A percentile compares a stretch with the other conserved stretches of the same genome.
Evolutionary conservation across 2,888 invertebrate genomes (phyloP).

Genomic region (Lacanobia oleracea): DNA sequence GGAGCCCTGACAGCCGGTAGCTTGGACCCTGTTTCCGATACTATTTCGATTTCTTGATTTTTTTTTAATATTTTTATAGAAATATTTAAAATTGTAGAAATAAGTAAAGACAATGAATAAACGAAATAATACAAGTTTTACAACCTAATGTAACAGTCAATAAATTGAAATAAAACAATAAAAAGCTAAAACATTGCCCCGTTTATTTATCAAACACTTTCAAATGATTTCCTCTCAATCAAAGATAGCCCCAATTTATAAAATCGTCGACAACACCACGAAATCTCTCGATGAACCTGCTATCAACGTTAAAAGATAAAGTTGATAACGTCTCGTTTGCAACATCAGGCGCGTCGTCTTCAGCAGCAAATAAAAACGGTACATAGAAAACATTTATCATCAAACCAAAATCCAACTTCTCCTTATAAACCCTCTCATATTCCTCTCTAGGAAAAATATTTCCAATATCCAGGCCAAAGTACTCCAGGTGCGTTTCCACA

Average conservation of each 20-base stretch:
- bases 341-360: conserved; percentile 71
- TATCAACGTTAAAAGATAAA: conserved; percentile 65
- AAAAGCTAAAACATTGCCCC: background rate
- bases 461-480: conserved; percentile 71
- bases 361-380: conserved; percentile 71
- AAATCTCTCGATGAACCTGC: conserved; percentile 65
- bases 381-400: conserved; percentile 69
- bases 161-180: background rate
- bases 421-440: conserved; percentile 72
- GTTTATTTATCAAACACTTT: conserved; percentile 6
- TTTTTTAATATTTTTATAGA: no score
- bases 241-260: conserved; percentile 68
- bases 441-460: conserved; percentile 68
- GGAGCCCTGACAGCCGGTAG: no score
- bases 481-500: conserved; percentile 67
- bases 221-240: background rate
- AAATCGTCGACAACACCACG: conserved; percentile 73
- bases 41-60: no score
- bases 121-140: background rate
- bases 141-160: background rate
- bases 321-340: conserved; percentile 51
- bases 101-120: no score
- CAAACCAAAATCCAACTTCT: conserved; percentile 75
- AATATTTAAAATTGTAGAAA: no score
- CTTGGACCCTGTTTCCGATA: no score